A percentile compares a stretch with the other conserved stretches of the same genome.
phyloP scores from a whole-genome alignment of 1,140 invertebrate species.

The Homarus americanus region DNA sequence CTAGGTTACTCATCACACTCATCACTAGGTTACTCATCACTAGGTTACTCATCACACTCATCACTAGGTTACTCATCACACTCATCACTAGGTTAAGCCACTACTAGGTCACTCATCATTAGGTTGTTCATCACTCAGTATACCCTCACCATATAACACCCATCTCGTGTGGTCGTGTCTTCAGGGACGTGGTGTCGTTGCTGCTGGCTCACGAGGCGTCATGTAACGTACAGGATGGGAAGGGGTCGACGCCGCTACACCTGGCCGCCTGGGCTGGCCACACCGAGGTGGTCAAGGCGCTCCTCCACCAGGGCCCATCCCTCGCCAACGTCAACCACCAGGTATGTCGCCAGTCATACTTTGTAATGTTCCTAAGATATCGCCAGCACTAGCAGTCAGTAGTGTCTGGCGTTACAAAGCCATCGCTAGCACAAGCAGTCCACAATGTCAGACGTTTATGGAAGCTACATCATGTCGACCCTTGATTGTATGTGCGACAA shows the following conservation, averaged over 20 bases:
- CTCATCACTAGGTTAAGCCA: too few species aligned
- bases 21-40: not conserved
- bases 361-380: not conserved
- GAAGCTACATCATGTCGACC: too few species aligned
- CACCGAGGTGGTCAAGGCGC: slow-evolving; percentile 87
- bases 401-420: not conserved
- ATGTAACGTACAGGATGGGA: slow-evolving; percentile 89
- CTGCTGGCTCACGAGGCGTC: slow-evolving; percentile 93
- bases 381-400: not conserved
- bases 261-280: slow-evolving; percentile 94
- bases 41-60: not conserved
- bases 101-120: too few species aligned
- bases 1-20: not conserved
- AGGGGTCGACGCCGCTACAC: slow-evolving; percentile 92
- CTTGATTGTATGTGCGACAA: too few species aligned
- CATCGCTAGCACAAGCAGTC: too few species aligned
- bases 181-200: slow-evolving; percentile 91
- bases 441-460: too few species aligned
- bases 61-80: too few species aligned
- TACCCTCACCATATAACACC: too few species aligned
- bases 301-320: slow-evolving; percentile 87
- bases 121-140: too few species aligned
- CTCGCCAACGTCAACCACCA: slow-evolving; percentile 89
- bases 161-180: not conserved
- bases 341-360: slow-evolving; percentile 83